Percentiles rank a stretch among this genome's conserved stretches.
Evolutionary conservation across 2,888 invertebrate genomes (phyloP).

Genomic region (Phalangium opilio): DNA sequence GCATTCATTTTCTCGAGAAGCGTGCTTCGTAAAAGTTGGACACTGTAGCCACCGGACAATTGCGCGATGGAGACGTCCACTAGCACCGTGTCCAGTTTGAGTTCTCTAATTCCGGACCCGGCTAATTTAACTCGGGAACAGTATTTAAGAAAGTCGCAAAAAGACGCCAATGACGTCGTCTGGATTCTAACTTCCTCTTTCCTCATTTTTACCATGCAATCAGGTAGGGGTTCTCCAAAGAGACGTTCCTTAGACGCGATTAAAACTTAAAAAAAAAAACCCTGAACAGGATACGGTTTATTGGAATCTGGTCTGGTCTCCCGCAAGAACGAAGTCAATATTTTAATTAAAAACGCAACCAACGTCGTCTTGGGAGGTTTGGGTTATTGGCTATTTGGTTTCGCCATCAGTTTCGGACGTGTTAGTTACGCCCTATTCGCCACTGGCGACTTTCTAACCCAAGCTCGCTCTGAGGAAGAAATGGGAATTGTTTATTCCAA

Average conservation of each 20-base stretch:
- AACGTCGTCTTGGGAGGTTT: slow-evolving; percentile 82
- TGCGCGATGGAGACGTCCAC: no score
- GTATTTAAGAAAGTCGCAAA: neutral
- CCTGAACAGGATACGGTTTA: slow-evolving; percentile 61
- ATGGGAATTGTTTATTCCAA: slow-evolving; percentile 28
- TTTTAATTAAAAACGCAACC: slow-evolving; percentile 93
- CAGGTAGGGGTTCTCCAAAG: no score
- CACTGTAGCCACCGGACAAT: no score
- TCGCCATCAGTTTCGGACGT: slow-evolving; percentile 71
- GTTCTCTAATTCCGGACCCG: no score
- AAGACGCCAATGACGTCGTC: slow-evolving; percentile 45
- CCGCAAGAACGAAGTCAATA: slow-evolving; percentile 67
- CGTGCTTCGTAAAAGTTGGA: no score
- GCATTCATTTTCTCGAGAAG: no score
- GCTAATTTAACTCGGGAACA: no score
- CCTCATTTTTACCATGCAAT: slow-evolving; percentile 83
- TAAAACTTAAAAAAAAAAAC: neutral
- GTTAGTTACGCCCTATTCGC: slow-evolving; percentile 54
- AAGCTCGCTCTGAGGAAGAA: slow-evolving; percentile 22
- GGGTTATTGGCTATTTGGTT: slow-evolving; percentile 93
- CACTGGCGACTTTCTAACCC: slow-evolving; percentile 31
- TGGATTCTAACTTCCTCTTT: slow-evolving; percentile 79
- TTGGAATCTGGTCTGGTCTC: slow-evolving; percentile 75
- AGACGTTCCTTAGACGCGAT: neutral
- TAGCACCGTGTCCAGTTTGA: no score